Evolutionary conservation across 2,888 invertebrate species (phyloP).

Genomic region (Pachliopta kotzebuea): DNA sequence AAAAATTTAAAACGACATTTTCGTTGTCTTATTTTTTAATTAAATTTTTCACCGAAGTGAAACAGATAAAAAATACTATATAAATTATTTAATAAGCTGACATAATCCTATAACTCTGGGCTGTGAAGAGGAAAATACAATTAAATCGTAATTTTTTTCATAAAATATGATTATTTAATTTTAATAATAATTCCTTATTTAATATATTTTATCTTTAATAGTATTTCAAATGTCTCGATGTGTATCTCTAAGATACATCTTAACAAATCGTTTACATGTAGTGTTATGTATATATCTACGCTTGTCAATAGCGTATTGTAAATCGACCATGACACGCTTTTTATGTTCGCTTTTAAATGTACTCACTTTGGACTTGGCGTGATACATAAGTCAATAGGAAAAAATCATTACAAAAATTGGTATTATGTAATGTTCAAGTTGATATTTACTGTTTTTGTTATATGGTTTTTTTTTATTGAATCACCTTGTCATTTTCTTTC

Average conservation of each 20-base stretch:
- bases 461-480: no score
- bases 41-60: no score
- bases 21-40: no score
- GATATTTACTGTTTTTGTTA: no score
- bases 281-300: constrained; percentile 42
- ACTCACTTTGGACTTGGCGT: constrained; percentile 5
- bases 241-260: neutral
- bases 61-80: no score
- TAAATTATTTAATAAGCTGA: no score
- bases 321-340: constrained; percentile 63
- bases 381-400: neutral
- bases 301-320: constrained; percentile 51
- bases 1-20: neutral
- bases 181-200: neutral
- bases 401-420: neutral
- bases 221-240: neutral
- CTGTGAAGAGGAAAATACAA: no score
- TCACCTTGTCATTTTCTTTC: no score
- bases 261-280: constrained; percentile 1
- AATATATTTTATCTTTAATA: neutral
- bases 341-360: constrained; percentile 24
- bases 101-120: no score
- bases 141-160: no score
- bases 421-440: neutral
- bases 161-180: neutral